Conservation (phyloP, 2,888 invertebrate species). For the Arrhopalites spinosus region DNA sequence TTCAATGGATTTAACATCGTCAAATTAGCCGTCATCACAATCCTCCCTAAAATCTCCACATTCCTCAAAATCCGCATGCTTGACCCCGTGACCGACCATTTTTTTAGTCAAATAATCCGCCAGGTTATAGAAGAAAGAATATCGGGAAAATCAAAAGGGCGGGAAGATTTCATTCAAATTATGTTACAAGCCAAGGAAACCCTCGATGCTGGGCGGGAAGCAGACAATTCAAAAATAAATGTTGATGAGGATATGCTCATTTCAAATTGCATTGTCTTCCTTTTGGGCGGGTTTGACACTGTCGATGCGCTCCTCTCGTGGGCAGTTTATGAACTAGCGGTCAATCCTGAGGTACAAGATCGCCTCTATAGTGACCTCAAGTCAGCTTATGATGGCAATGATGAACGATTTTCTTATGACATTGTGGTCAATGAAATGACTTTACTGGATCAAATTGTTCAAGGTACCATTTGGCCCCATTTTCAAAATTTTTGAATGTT, state of each 20-base stretch:
- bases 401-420: constrained; percentile 19
- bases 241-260: constrained; percentile 19
- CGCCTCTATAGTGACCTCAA: constrained; percentile 10
- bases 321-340: constrained; percentile 21
- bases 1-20: neutral
- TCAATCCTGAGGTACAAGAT: constrained; percentile 32
- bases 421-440: neutral
- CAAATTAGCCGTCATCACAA: neutral
- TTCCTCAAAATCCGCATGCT: too few species aligned
- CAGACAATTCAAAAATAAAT: neutral
- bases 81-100: constrained; percentile 1
- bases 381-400: constrained; percentile 4
- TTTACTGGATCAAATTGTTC: constrained; percentile 8
- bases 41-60: too few species aligned
- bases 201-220: too few species aligned
- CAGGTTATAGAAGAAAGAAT: neutral
- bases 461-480: neutral
- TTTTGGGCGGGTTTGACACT: constrained; percentile 22
- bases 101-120: neutral
- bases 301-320: neutral
- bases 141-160: constrained; percentile 15
- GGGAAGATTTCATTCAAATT: constrained; percentile 28
- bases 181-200: constrained; percentile 27
- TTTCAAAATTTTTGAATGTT: neutral
- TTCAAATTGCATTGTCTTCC: constrained; percentile 12